Evolutionary conservation across 2,797 vertebrate genomes (phyloP), one percentile per base, ranked within the genome.

Genomic region (Xenops minutus): DNA sequence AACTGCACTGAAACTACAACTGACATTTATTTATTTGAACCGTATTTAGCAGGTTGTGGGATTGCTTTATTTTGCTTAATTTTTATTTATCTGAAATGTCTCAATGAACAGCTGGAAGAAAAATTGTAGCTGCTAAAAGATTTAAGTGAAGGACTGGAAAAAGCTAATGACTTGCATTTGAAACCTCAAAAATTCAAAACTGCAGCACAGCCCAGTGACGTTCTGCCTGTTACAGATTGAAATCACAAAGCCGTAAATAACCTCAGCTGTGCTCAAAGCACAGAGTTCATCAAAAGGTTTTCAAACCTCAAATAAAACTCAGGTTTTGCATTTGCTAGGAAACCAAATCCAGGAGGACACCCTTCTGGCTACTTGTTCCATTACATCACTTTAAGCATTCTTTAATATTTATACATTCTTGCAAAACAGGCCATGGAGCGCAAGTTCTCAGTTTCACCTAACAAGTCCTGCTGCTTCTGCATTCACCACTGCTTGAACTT

Each of bases 271-370:
- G 6, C 62, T 85, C 68, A 93, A 94, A 91, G 76, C 58, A 62
- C 61, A 91, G 62, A 68, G 68, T 93, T 96, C 85, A 93, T 66
- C 87, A 89, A 91, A 94, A 93, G 72, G 58, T 89, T 94, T 92
- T 80, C 41, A 93, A 92, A 78, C 36, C 75, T 89, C 72, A 96
- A 67, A 90, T 41, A 87, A 88, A 96, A 92, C 61, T 75, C 68
- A 74, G 18, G 34, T 71, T 85, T 88, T 62, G 43, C 20, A n/a
- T 93, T 94, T 79, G 23, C 81, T 88, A 63, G 58, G 85, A 88
- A 85, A 89, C 51, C 41, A 91, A 72, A 88, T n/a, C 68, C 64
- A 80, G 34, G 46, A 77, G 64, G 64, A 85, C 30, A 85, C 11
- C 12, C 32, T 92, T 88, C 61, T 77, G 81, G 49, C 46, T 91